Base-by-base conservation (phyloP, 2,888 invertebrate genomes). In the Leucoma salicis region DNA sequence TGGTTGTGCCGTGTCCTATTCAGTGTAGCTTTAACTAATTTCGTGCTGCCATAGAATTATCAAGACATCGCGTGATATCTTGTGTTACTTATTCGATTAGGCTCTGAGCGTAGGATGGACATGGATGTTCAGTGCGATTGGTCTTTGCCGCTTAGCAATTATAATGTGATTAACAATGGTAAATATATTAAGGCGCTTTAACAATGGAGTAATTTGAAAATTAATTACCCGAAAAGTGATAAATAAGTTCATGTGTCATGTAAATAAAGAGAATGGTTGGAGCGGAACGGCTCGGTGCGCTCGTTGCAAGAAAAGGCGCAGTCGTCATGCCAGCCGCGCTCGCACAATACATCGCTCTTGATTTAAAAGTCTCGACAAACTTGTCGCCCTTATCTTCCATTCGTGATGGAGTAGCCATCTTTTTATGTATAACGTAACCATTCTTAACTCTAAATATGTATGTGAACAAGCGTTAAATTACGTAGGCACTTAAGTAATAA, bases 181-280 rank as follows among this genome's bases (percentile, higher is more conserved):
- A 31, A 31, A 39, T 36, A 53, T 61, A 21, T 53, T 42, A 47
- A 52, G 39, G 41, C 35, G 51, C 46, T 54, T 28, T 55, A 77
- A 82, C 76, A 80, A 77, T 71, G 68, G 72, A 64, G 67, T 78
- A 69, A 73, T 77, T 80, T 74, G 63, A 70, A 78, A 82, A 74
- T 84, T 82, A 85, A 87, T 80, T 82, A 67, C 72, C 82, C 84
- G 74, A 74, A 70, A 78, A 81, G 80, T 73, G 71, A 83, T 86
- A 83, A 86, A 86, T 82, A 81, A 67, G 71, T 77, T 72, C 67
- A 73, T 76, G 76, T 78, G 79, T 75, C 80, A 78, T 74, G 74
- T 77, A 78, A 78, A 84, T 78, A 81, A 78, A 79, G 78, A 72
- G 68, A 68, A 70, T 69, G 66, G 53, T 48, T 66, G 64, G 66